Conservation (phyloP, 2,797 vertebrate species). For the Pempheris klunzingeri region DNA sequence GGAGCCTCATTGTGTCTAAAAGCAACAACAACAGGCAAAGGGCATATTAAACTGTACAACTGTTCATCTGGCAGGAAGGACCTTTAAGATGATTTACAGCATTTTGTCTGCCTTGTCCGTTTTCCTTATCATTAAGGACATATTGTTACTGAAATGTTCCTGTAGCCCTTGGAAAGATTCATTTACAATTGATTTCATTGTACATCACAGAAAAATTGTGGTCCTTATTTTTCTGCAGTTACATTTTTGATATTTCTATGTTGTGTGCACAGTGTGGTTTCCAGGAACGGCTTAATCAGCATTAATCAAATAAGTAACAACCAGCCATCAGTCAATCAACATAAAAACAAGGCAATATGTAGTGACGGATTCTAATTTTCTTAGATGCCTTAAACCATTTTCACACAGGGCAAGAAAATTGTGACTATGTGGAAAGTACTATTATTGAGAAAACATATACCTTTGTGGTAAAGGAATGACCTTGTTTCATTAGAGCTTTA, state of each 20-base stretch:
- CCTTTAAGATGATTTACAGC: constrained; percentile 49
- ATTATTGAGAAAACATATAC: too few relatives aligned
- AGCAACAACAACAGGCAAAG: constrained; percentile 19
- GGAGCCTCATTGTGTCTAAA: constrained; percentile 30
- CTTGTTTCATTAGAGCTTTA: neutral
- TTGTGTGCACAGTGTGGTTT: neutral
- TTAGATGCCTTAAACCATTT: neutral
- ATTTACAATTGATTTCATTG: constrained; percentile 33
- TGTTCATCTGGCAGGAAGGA: constrained; percentile 66
- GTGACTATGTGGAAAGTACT: too few relatives aligned
- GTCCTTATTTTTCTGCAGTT: neutral
- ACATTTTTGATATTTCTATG: neutral
- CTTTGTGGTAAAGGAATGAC: too few relatives aligned
- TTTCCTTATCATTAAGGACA: constrained; percentile 17
- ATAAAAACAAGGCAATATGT: too few relatives aligned
- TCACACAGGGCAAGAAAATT: neutral
- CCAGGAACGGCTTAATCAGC: neutral
- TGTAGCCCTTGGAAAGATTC: neutral
- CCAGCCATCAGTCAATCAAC: neutral
- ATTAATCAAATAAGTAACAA: constrained; percentile 1
- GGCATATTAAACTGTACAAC: constrained; percentile 29
- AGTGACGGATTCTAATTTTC: neutral
- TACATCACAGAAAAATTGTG: neutral
- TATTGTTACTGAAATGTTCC: constrained; percentile 33
- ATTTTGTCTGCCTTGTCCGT: constrained; percentile 45